Base-by-base conservation (phyloP, 1,140 invertebrate genomes). In the Achatina immaculata region DNA sequence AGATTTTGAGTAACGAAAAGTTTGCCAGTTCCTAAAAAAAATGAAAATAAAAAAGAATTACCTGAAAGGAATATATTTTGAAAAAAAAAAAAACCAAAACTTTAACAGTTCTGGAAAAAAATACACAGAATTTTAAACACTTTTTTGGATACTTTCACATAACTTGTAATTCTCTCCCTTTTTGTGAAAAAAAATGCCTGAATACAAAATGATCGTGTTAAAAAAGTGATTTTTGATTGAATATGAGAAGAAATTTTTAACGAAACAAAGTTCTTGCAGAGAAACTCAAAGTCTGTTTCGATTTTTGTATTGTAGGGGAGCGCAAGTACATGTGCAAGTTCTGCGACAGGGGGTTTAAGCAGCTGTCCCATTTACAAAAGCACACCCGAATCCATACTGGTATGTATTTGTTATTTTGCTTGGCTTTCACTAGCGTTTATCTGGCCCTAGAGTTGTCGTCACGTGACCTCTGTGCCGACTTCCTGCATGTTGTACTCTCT, bases 281-380 rank as follows among this genome's bases (percentile, higher is more conserved):
- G 48, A 31, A 28, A 73, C 43, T 51, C 42, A 73, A 51, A 51
- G 45, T 73, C 71, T 73, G 71, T 73, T 73, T 73, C 71, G 71
- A 73, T 73, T 73, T 73, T 73, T 73, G 71, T 51, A n/a, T 73
- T 73, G n/a, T 73, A 73, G 96, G 96, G 58, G 96, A 87, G 62
- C 83, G 90, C 62, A 89, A 89, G 66, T 87, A 90, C 82, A 82
- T 85, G 38, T 99, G 98, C 92, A 96, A 98, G 92, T 99, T 98
- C 92, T 99, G 98, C 93, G 97, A 99, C 91, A 94, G 97, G 89
- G 97, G 99, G 92, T 99, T 99, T 93, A 99, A 98, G 74, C 98
- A 99, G 92, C 94, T 99, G 76, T 98, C 97, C 85, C 98, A 99
- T 92, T 94, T 99, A 76, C 98, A 99, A 92, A 98, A 99, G 92